Evolutionary conservation across 53 echinoderm and acorn worm species (phyloP).

Genomic region (Paelopatides confundens): DNA sequence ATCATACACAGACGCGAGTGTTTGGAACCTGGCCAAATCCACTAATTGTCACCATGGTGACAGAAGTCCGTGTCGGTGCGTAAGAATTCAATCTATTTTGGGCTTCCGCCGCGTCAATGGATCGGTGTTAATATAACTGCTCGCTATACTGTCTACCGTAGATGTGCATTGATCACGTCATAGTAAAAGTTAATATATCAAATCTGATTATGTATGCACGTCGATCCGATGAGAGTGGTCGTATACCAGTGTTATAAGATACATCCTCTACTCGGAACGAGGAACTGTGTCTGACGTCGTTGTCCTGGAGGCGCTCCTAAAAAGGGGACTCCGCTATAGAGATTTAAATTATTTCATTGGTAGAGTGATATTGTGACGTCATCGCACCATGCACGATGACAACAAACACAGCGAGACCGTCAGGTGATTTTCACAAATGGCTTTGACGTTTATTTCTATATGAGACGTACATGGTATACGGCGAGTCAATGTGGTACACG

Average conservation of each 20-base stretch:
- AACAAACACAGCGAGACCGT: neutral
- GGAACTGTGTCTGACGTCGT: neutral
- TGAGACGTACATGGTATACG: too few relatives aligned
- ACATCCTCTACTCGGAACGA: neutral
- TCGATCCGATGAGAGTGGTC: neutral
- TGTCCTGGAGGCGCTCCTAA: neutral
- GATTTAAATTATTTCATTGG: neutral
- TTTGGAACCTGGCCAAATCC: conserved; percentile 27
- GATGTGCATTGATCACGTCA: neutral
- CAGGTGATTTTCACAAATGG: neutral
- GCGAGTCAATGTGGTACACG: too few relatives aligned
- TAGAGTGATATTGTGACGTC: neutral
- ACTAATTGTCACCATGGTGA: conserved; percentile 30
- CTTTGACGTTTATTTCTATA: too few relatives aligned
- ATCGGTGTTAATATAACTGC: neutral
- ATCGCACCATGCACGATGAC: neutral
- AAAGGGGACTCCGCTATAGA: neutral
- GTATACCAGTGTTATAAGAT: too few relatives aligned
- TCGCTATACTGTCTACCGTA: conserved; percentile 18
- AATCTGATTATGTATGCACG: neutral
- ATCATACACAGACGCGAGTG: too few relatives aligned
- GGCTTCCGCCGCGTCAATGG: conserved; percentile 16
- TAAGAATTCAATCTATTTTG: neutral
- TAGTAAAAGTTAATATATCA: neutral
- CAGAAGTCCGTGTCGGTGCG: neutral